Conservation (phyloP, 2,797 vertebrate species). For the Hirundo rustica region DNA sequence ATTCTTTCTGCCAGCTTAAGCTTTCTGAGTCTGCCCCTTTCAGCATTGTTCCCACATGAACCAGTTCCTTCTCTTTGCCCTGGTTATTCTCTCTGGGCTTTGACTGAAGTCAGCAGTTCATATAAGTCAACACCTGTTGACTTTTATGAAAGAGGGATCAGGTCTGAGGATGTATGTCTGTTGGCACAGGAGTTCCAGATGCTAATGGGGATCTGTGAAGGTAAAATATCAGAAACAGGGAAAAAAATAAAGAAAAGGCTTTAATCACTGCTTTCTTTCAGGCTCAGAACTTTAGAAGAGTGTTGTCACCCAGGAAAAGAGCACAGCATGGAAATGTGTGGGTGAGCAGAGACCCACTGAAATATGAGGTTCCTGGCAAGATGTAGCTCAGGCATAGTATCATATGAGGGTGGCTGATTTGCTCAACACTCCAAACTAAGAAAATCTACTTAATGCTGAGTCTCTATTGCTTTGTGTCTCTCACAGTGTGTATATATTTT, state of each 20-base stretch:
- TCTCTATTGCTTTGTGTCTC: background rate
- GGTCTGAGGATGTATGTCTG: background rate
- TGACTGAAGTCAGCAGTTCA: background rate
- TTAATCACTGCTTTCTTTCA: background rate
- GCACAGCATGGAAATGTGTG: background rate
- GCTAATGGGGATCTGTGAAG: background rate
- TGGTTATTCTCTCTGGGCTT: background rate
- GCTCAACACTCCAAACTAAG: background rate
- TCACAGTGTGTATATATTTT: background rate
- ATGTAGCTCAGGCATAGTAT: background rate
- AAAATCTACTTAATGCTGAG: background rate
- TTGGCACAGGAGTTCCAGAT: background rate
- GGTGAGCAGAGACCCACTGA: background rate
- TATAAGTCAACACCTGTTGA: background rate
- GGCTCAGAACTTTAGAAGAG: background rate
- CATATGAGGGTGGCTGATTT: conserved; percentile 15
- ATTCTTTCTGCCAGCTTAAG: background rate
- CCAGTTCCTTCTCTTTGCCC: background rate
- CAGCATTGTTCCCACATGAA: background rate
- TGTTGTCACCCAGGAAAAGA: background rate
- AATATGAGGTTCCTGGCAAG: background rate
- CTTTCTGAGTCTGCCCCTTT: background rate
- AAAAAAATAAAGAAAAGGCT: background rate
- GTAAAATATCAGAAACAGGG: background rate
- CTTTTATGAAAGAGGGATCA: background rate